Evolutionary conservation across 2,888 invertebrate species (phyloP).

Genomic region (Rotaria socialis): DNA sequence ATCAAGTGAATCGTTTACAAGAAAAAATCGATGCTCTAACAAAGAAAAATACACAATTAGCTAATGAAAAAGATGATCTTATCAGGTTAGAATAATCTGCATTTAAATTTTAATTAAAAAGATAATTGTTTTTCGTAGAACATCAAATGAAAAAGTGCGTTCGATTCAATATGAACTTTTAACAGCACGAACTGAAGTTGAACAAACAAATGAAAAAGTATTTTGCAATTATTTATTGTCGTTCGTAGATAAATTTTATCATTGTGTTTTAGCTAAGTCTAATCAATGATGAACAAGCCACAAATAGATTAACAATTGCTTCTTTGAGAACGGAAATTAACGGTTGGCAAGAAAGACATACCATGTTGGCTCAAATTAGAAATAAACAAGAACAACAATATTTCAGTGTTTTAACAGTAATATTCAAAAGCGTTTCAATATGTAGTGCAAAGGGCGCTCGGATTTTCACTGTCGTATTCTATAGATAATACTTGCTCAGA

Average conservation of each 20-base stretch:
- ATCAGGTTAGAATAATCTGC: background rate
- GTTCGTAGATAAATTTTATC: no score
- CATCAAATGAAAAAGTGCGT: background rate
- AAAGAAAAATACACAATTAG: background rate
- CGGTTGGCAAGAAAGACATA: constrained; percentile 14
- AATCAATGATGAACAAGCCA: background rate
- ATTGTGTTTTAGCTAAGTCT: background rate
- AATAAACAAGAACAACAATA: constrained; percentile 22
- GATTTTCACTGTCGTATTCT: no score
- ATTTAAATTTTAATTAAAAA: no score
- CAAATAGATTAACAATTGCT: background rate
- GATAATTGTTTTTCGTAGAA: background rate
- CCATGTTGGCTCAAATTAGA: background rate
- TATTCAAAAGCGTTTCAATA: no score
- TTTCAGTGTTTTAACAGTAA: background rate
- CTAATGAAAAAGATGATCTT: background rate
- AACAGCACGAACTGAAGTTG: constrained; percentile 4
- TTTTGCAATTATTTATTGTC: no score
- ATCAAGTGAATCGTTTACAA: constrained; percentile 8
- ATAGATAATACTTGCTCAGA: no score
- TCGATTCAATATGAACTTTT: constrained; percentile 17
- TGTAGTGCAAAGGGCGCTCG: no score
- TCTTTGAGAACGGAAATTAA: background rate
- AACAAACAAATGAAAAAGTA: constrained; percentile 8
- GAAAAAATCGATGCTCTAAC: background rate